Evolutionary conservation across 2,888 invertebrate genomes (phyloP), one percentile per base, ranked within the genome.

Genomic region (Amblyjoppa proteus): DNA sequence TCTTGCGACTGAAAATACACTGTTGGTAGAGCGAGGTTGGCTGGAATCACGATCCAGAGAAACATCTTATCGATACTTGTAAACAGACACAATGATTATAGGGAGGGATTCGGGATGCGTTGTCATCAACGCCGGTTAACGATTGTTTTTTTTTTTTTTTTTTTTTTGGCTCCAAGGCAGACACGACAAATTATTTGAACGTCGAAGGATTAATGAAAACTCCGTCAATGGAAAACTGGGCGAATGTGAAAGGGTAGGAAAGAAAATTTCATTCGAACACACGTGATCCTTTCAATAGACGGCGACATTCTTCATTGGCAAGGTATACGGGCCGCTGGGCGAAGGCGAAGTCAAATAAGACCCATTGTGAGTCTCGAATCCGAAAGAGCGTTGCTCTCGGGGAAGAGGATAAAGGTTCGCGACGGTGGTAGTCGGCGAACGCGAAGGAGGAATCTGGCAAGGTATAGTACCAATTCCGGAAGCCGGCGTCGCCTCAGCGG

Each of bases 261-360:
- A 76, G 74, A 79, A 82, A 82, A 71, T 75, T 45, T 82, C 66
- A 75, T 58, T 69, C 68, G 61, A 69, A 71, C 74, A 56, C 77
- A 69, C 58, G 68, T 38, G 81, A 78, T 74, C 58, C 71, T 85
- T 61, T 68, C 76, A 79, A 80, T 58, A 51, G 68, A 68, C 79
- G 75, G 76, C 80, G 79, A 75, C 75, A 82, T 82, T 85, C 79
- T 51, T 58, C 82, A 79, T 79, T 83, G 56, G 56, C 45, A 61
- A 41, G 31, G 64, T 64, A 64, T 34, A 34, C n/a, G 16, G 31
- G 6, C 31, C 31, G 31, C 16, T n/a, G 64, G 38, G 74, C 66
- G 41, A 66, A 58, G 45, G 66, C 58, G 73, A 83, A 76, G 79
- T 81, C 83, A 85, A 85, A 85, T 83, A 85, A 85, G 85, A 83